Evolutionary conservation across 2,888 invertebrate species (phyloP).

Genomic region (Charanyca ferruginea): DNA sequence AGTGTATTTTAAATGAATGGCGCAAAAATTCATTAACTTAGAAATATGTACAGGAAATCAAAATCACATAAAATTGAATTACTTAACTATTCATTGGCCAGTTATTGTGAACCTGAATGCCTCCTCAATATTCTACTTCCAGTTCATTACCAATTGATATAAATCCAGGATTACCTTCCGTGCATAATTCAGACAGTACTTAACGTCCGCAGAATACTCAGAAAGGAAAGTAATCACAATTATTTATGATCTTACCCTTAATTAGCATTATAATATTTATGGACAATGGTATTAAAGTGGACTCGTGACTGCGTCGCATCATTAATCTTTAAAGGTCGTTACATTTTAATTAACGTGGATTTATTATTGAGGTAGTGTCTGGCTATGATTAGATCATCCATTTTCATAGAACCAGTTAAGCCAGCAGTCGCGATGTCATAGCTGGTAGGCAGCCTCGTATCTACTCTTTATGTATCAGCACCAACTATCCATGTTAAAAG

Average conservation of each 20-base stretch:
- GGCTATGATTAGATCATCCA: not conserved
- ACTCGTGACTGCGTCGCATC: conserved; percentile 19
- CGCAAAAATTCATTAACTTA: not conserved
- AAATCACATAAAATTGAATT: conserved; percentile 21
- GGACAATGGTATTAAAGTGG: conserved; percentile 45
- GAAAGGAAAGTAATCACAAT: conserved; percentile 44
- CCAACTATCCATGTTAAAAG: not conserved
- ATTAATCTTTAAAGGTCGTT: conserved; percentile 48
- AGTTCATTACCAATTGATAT: conserved; percentile 56
- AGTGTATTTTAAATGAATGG: not conserved
- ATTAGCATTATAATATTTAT: conserved; percentile 60
- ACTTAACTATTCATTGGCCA: not conserved
- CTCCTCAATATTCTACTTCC: conserved; percentile 10
- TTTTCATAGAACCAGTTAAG: conserved; percentile 7
- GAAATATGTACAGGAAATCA: conserved; percentile 18
- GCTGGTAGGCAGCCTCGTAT: not conserved
- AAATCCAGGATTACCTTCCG: conserved; percentile 42
- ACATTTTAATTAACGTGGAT: conserved; percentile 39
- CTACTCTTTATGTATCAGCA: too few species aligned
- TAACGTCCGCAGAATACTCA: conserved; percentile 20
- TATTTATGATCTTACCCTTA: conserved; percentile 52
- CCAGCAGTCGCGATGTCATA: not conserved
- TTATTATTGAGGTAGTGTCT: conserved; percentile 28
- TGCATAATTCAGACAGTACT: conserved; percentile 43
- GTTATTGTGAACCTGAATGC: conserved; percentile 20